These are phyloP conservation scores for Etheostoma cragini DNA, from an alignment of 2,113 vertebrate species.

Conservation along the genomic window DNA sequence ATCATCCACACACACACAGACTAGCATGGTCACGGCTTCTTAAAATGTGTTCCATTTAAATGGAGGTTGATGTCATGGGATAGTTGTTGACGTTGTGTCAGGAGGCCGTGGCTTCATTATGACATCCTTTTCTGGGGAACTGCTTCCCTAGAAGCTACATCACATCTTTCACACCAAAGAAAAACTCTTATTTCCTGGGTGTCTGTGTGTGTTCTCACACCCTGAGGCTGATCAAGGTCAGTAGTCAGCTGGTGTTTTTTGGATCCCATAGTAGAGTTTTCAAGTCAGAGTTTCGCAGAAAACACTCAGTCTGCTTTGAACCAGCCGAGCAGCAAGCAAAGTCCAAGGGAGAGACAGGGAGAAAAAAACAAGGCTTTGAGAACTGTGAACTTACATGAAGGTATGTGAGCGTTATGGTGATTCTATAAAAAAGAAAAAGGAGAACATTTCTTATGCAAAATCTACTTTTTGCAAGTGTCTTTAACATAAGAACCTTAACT, in stretches of 20 bases:
- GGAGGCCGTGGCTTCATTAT: slow-evolving; percentile 1
- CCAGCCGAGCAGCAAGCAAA: slow-evolving; percentile 17
- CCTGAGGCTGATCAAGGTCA: slow-evolving; percentile 48
- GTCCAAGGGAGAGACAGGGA: slow-evolving; percentile 10
- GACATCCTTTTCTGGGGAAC: slow-evolving; percentile 29
- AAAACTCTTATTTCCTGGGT: slow-evolving; percentile 52
- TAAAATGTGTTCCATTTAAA: slow-evolving; percentile 5
- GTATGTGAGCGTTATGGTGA: slow-evolving; percentile 31
- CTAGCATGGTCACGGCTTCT: neutral
- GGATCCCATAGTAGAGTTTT: slow-evolving; percentile 40
- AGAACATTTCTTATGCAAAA: neutral
- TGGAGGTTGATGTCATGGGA: slow-evolving; percentile 3
- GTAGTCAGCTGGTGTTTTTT: slow-evolving; percentile 73
- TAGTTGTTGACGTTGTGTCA: neutral
- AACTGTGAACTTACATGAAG: slow-evolving; percentile 17
- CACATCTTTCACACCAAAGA: slow-evolving; percentile 27
- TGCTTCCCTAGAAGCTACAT: slow-evolving; percentile 5
- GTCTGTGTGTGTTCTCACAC: slow-evolving; percentile 8
- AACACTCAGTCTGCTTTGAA: slow-evolving; percentile 44
- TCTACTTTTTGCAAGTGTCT: neutral
- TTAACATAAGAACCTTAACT: neutral
- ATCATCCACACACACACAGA: neutral
- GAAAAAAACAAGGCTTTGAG: neutral
- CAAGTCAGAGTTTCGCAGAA: slow-evolving; percentile 29
- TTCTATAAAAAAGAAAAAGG: neutral